A percentile compares a stretch with the other conserved stretches of the same genome.
Evolutionary conservation across 2,888 invertebrate genomes (phyloP).

Genomic region (Drosophila emarginata): DNA sequence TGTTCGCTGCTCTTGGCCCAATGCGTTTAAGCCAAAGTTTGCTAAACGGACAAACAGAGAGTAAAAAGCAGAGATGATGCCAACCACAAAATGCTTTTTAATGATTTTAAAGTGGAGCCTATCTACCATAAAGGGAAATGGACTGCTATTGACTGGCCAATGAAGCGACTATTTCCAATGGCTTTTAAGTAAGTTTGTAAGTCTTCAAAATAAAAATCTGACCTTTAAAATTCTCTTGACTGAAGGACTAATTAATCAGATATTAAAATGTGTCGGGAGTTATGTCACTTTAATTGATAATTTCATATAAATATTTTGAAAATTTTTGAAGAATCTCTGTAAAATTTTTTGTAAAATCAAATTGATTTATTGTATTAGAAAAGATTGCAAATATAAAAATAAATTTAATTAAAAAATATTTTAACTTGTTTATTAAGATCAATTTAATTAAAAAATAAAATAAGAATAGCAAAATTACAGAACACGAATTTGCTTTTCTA

Average conservation of each 20-base stretch:
- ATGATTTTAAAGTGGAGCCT: slow-evolving; percentile 11
- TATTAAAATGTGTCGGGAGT: background rate
- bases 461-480: too few species aligned
- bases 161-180: slow-evolving; percentile 17
- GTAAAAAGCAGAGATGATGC: background rate
- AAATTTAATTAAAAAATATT: too few species aligned
- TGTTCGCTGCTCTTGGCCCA: background rate
- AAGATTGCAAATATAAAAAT: too few species aligned
- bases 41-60: background rate
- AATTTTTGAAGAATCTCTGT: too few species aligned
- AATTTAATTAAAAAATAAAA: too few species aligned
- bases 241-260: background rate
- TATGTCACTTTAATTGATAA: background rate
- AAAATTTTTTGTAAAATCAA: too few species aligned
- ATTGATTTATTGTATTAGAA: too few species aligned
- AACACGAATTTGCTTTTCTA: too few species aligned
- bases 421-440: too few species aligned
- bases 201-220: background rate
- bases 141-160: slow-evolving; percentile 45
- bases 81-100: slow-evolving; percentile 19
- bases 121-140: slow-evolving; percentile 30
- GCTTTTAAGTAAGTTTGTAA: background rate
- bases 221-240: background rate
- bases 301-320: too few species aligned
- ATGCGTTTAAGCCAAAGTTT: slow-evolving; percentile 22